Conservation (phyloP, 2,113 vertebrate genomes). For the Pachycephala philippinensis region DNA sequence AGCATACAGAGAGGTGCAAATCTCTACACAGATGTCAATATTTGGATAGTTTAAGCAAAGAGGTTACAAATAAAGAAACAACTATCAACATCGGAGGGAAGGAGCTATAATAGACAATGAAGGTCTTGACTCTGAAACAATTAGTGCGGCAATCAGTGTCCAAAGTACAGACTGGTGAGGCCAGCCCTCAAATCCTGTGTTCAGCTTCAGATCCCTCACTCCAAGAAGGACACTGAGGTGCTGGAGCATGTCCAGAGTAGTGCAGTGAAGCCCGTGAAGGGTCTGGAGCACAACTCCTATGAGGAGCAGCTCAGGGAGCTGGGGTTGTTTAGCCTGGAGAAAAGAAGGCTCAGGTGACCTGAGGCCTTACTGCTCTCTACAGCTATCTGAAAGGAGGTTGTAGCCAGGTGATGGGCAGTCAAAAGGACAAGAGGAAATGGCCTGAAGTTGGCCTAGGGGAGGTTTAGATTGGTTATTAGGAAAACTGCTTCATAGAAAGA, state of each 20-base stretch:
- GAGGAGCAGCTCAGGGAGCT: not conserved
- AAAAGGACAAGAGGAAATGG: accelerated
- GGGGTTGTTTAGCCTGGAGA: not conserved
- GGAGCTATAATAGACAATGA: not conserved
- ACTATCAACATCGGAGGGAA: not conserved
- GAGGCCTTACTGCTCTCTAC: not conserved
- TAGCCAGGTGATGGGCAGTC: accelerated
- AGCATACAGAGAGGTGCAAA: not conserved
- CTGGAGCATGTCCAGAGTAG: not conserved
- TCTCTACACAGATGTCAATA: not conserved
- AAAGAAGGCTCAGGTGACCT: not conserved
- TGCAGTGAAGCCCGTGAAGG: accelerated
- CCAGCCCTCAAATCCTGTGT: not conserved
- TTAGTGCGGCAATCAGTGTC: not conserved
- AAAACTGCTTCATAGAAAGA: not conserved
- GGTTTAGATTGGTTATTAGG: not conserved
- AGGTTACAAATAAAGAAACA: not conserved
- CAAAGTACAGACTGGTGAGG: not conserved
- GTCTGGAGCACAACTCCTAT: accelerated
- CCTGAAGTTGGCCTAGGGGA: not conserved
- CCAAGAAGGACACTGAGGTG: not conserved
- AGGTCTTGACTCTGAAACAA: not conserved
- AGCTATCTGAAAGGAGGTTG: not conserved
- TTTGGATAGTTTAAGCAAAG: not conserved
- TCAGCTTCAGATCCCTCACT: not conserved